phyloP scores from a whole-genome alignment of 1,140 invertebrate genomes.

The Anagrus nilaparvatae region DNA sequence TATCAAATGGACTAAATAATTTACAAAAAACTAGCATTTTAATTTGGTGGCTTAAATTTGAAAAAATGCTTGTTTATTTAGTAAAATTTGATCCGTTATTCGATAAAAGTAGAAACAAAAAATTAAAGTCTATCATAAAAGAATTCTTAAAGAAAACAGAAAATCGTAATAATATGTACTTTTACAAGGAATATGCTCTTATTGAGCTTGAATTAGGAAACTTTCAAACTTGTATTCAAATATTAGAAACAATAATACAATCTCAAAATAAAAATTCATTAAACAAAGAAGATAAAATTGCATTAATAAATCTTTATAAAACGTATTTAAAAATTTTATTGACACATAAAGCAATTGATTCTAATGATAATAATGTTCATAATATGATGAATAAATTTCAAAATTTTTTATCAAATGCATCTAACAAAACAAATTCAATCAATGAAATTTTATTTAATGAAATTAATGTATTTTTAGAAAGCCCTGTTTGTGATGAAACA shows the following conservation, averaged over 20 bases:
- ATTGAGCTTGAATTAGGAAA: slow-evolving; percentile 47
- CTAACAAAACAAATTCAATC: background rate
- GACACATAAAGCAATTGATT: slow-evolving; percentile 17
- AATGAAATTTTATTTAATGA: slow-evolving; percentile 14
- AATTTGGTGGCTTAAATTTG: slow-evolving; percentile 51
- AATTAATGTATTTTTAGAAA: slow-evolving; percentile 10
- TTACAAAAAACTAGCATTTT: slow-evolving; percentile 39
- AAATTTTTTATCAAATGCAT: slow-evolving; percentile 1
- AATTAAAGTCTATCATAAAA: slow-evolving; percentile 44
- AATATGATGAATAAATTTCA: background rate
- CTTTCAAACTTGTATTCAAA: slow-evolving; percentile 35
- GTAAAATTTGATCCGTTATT: slow-evolving; percentile 37
- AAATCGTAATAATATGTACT: slow-evolving; percentile 46
- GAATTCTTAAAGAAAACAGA: slow-evolving; percentile 42
- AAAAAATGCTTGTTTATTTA: slow-evolving; percentile 44
- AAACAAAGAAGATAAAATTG: slow-evolving; percentile 25
- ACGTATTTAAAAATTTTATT: slow-evolving; percentile 39
- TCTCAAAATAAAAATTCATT: slow-evolving; percentile 24
- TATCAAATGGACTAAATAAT: slow-evolving; percentile 26
- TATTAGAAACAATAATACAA: slow-evolving; percentile 41
- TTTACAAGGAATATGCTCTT: slow-evolving; percentile 53
- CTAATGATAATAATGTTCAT: background rate
- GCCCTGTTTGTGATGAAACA: slow-evolving; percentile 6
- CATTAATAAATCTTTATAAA: slow-evolving; percentile 38
- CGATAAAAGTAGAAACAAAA: slow-evolving; percentile 34